Base-by-base conservation (phyloP, 2,888 invertebrate genomes). In the Cheilosia impressa region DNA sequence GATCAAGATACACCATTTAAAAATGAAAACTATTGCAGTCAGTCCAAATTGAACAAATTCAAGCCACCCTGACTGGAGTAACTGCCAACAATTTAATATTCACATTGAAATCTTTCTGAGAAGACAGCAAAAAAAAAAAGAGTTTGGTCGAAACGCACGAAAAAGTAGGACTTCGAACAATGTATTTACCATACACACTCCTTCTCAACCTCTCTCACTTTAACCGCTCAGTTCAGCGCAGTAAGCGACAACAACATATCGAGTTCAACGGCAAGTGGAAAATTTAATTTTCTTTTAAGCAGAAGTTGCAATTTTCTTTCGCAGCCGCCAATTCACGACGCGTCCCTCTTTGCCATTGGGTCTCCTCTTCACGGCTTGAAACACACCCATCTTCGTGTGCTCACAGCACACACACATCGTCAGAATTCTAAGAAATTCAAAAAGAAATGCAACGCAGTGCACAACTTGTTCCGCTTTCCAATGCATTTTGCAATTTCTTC, bases 381-480 rank as follows among this genome's bases (percentile, higher is more conserved):
- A 50, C 53, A 62, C 62, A 41, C 69, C 52, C 57, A 34, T 55
- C 17, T 60, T 57, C 41, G 65, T 10, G 10, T 27, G 5, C 15
- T 22, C 22, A 55, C 60, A 17, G 13, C 38, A 60, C 41, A 55
- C 68, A 79, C 3, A 24, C 75, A 34, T 27, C 55, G 19, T 7
- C 22, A 62, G 27, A 85, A 85, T 85, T 85, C 85, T 81, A 81
- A 77, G 85, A 85, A 85, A 77, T 77, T 77, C 72, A 81, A 41
- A 75, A 85, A 77, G 80, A 85, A 85, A 80, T 85, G 80, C 85
- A 80, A 58, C 68, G 72, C 66, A 80, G 71, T 80, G 85, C 85
- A 80, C 66, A 85, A 85, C 81, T 81, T 85, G 85, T 85, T 85
- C 85, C 85, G 81, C 85, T 85, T 85, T 85, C 85, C 85, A 85